A percentile compares a stretch with the other conserved stretches of the same genome.
Evolutionary conservation across 2,797 vertebrate species (phyloP).

Genomic region (Poecilia wingei): DNA sequence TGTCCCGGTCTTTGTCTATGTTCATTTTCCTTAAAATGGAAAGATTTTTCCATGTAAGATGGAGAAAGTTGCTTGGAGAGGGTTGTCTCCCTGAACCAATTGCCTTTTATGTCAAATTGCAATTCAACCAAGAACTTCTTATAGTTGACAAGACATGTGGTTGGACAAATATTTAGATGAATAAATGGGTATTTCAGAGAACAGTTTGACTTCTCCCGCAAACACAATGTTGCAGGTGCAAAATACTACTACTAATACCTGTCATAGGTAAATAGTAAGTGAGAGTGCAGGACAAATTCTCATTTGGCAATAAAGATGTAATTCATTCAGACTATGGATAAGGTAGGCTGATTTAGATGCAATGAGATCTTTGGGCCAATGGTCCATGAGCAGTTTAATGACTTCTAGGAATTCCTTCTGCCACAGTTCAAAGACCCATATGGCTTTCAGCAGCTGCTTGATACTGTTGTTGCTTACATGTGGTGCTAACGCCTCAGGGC

Average conservation of each 20-base stretch:
- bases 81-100: not conserved
- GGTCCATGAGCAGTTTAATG: conserved; percentile 76
- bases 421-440: conserved; percentile 71
- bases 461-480: conserved; percentile 62
- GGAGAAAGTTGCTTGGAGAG: too few relatives aligned
- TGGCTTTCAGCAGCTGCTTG: conserved; percentile 76
- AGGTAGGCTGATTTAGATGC: conserved; percentile 60
- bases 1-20: not conserved
- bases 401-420: conserved; percentile 66
- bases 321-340: conserved; percentile 45
- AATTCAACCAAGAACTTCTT: not conserved
- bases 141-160: not conserved
- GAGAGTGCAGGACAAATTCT: conserved; percentile 10
- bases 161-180: not conserved
- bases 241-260: conserved; percentile 12
- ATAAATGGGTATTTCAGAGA: not conserved
- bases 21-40: not conserved
- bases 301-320: not conserved
- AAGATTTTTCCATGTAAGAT: not conserved
- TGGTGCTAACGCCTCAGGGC: conserved; percentile 59
- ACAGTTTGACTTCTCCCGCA: conserved; percentile 12
- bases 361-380: conserved; percentile 69
- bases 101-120: not conserved
- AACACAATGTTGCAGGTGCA: not conserved
- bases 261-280: conserved; percentile 34